Base-by-base conservation (phyloP, 2,797 vertebrate genomes). In the Acipenser ruthenus region DNA sequence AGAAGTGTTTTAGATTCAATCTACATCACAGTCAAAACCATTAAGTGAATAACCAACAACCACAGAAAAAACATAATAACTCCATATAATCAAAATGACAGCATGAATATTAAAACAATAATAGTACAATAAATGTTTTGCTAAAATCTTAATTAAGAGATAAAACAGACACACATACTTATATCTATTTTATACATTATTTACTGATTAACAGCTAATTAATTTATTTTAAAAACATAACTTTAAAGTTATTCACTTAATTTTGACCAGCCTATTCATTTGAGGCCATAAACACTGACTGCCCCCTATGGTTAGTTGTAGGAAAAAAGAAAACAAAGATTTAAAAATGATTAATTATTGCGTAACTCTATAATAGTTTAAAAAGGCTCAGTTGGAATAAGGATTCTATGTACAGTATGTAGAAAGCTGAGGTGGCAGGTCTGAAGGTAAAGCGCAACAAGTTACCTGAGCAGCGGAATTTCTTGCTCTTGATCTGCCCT, bases 401-500 rank as follows among this genome's bases (percentile, higher is more conserved):
- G 4, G 8, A 53, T 53, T 53, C 51, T 12, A 18, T 15, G n/a
- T n/a, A 18, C 12, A 47, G 65, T 1, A 10, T 10, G 47, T 8
- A 66, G 8, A 10, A 37, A 37, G 37, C 37, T 37, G 37, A 37
- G 76, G 68, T 66, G 73, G 65, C 68, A 60, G 69, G 78, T 75
- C 47, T 50, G 37, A 70, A 1, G 18, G 18, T 18, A 18, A 37
- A 37, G 37, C 37, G 5, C 37, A 79, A 76, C 74, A 77, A 88
- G 84, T 88, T 91, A 94, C 93, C 93, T 91, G 93, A 94, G 82
- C 93, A 94, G 76, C 93, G 92, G 76, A 94, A 94, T 83, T 94
- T 94, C 88, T 94, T 94, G 92, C 93, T 94, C 88, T 94, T 94
- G 85, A 94, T 94, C 84, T 94, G 93, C 53, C 93, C 93, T 0